These are phyloP conservation scores for Drosophila nigrodunni DNA, from an alignment of 1,140 invertebrate genomes.

Conservation along the genomic window DNA sequence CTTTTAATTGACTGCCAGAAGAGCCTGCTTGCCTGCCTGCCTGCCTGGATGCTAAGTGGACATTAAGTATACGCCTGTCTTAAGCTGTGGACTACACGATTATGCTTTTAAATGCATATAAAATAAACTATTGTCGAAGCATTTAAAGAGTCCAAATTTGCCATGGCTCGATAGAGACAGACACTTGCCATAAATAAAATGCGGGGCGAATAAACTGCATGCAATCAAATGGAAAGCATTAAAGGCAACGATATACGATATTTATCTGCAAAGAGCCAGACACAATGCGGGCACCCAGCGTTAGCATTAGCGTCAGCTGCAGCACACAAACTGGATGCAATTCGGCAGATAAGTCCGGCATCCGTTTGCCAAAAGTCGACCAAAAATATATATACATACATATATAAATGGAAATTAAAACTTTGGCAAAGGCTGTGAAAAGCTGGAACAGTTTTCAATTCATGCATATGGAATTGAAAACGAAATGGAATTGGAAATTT, in stretches of 20 bases:
- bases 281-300: slow-evolving; percentile 13
- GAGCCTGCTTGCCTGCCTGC: neutral
- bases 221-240: slow-evolving; percentile 67
- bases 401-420: slow-evolving; percentile 69
- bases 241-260: slow-evolving; percentile 61
- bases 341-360: slow-evolving; percentile 48
- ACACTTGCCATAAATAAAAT: neutral
- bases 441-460: slow-evolving; percentile 17
- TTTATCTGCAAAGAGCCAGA: slow-evolving; percentile 34
- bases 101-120: slow-evolving; percentile 31
- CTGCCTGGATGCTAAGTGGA: slow-evolving; percentile 6
- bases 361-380: slow-evolving; percentile 51
- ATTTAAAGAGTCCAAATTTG: slow-evolving; percentile 8
- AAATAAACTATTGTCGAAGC: slow-evolving; percentile 26
- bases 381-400: slow-evolving; percentile 31
- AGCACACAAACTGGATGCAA: slow-evolving; percentile 44
- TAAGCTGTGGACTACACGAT: slow-evolving; percentile 24
- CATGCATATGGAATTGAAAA: slow-evolving; percentile 36
- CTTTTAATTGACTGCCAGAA: slow-evolving; percentile 38
- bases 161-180: slow-evolving; percentile 14
- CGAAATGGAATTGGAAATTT: slow-evolving; percentile 11
- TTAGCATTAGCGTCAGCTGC: slow-evolving; percentile 20
- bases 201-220: slow-evolving; percentile 15
- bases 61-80: slow-evolving; percentile 44
- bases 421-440: slow-evolving; percentile 43